Percentiles rank a stretch among this genome's conserved stretches.
Conservation (phyloP, 2,888 invertebrate species). For the Limenitis camilla region DNA sequence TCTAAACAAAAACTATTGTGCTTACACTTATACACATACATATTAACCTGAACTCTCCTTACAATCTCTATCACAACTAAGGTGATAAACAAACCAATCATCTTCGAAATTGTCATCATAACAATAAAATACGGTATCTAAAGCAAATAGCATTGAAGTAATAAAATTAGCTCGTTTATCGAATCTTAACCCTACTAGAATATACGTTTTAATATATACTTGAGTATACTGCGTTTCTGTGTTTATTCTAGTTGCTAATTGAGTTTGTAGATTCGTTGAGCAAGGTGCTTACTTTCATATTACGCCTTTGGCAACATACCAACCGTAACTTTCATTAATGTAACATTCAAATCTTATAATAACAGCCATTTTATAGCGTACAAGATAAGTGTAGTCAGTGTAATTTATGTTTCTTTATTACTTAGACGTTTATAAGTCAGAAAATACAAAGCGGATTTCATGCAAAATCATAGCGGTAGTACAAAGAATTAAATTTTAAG, state of each 20-base stretch:
- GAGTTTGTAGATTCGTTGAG: slow-evolving; percentile 53
- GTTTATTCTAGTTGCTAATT: slow-evolving; percentile 51
- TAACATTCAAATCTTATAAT: slow-evolving; percentile 43
- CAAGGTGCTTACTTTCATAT: slow-evolving; percentile 52
- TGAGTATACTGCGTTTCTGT: slow-evolving; percentile 42
- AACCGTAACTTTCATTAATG: slow-evolving; percentile 43
- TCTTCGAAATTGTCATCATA: no score
- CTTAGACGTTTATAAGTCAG: neutral
- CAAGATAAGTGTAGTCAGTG: slow-evolving; percentile 13
- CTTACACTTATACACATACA: no score
- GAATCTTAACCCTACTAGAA: neutral
- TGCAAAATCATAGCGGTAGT: no score
- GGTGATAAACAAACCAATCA: no score
- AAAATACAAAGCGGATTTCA: no score
- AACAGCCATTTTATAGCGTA: slow-evolving; percentile 17
- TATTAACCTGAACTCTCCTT: no score
- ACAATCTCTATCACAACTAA: no score
- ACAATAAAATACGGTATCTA: no score
- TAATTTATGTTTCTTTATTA: slow-evolving; percentile 6
- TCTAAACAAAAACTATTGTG: no score
- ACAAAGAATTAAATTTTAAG: no score
- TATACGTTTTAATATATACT: neutral
- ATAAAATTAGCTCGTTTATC: neutral
- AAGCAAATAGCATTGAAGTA: no score
- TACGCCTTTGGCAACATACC: slow-evolving; percentile 44